Evolutionary conservation across 2,113 vertebrate genomes (phyloP).

Genomic region (Menura novaehollandiae): DNA sequence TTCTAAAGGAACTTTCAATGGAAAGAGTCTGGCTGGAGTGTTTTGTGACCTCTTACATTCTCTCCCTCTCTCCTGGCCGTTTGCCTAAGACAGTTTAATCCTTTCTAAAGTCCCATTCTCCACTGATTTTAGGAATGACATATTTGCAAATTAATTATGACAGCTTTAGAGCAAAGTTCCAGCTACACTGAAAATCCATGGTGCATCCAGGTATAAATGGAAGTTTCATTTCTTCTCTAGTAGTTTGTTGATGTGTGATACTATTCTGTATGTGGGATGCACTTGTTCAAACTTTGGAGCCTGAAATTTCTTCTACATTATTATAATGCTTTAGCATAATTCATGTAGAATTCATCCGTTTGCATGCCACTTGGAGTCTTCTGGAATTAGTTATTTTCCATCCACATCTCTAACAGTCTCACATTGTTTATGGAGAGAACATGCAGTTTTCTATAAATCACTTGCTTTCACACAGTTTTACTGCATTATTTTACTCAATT

Average conservation of each 20-base stretch:
- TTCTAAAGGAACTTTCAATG: not conserved
- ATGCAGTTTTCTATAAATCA: not conserved
- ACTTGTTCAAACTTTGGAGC: not conserved
- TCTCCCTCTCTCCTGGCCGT: not conserved
- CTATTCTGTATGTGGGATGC: not conserved
- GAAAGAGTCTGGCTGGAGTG: not conserved
- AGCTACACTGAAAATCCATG: not conserved
- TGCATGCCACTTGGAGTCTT: not conserved
- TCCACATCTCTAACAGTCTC: not conserved
- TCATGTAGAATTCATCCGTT: not conserved
- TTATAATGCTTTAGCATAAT: not conserved
- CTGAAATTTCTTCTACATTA: not conserved
- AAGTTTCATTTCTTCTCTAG: not conserved
- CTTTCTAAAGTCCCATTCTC: not conserved
- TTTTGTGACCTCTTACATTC: not conserved
- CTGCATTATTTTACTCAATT: not conserved
- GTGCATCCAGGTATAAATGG: not conserved
- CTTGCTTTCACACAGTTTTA: not conserved
- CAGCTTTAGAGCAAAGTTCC: not conserved
- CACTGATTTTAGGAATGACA: not conserved
- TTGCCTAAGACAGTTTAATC: not conserved
- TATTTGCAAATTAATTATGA: not conserved
- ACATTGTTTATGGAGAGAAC: not conserved
- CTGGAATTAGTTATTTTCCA: slow-evolving; percentile 14
- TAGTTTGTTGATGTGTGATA: not conserved